Percentiles rank a stretch among this genome's conserved stretches.
Conservation (phyloP, 1,140 invertebrate genomes). For the Drosophila carrolli region DNA sequence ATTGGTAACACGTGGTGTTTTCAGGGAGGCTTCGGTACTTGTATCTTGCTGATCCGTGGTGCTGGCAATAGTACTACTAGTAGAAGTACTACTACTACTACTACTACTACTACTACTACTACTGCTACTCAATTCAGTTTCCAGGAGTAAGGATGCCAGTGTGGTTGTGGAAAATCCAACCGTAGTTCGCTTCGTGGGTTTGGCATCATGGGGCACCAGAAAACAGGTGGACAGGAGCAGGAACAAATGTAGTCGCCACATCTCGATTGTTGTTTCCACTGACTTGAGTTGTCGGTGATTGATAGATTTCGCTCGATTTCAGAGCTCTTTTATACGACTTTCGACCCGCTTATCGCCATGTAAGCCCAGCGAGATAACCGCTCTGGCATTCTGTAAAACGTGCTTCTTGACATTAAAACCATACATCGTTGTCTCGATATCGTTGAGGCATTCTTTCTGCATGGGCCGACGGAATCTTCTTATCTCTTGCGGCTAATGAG, state of each 20-base stretch:
- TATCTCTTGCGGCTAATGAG: conserved; percentile 14
- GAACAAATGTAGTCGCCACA: conserved; percentile 73
- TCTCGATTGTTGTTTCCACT: conserved; percentile 17
- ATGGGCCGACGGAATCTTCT: conserved; percentile 21
- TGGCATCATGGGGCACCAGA: conserved; percentile 63
- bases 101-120: not conserved
- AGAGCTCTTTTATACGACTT: conserved; percentile 34
- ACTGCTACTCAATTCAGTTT: not conserved
- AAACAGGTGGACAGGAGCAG: conserved; percentile 68
- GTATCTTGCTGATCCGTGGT: conserved; percentile 7
- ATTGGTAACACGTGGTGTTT: conserved; percentile 14
- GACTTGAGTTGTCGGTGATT: conserved; percentile 18
- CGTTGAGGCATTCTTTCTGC: conserved; percentile 38
- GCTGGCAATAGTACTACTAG: not conserved
- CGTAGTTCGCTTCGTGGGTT: conserved; percentile 35
- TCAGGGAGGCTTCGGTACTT: not conserved
- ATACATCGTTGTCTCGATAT: conserved; percentile 8
- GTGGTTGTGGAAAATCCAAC: conserved; percentile 12
- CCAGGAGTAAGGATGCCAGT: conserved; percentile 15
- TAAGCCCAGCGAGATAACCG: not conserved
- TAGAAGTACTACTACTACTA: not conserved
- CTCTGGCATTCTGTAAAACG: conserved; percentile 44
- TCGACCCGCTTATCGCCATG: conserved; percentile 13
- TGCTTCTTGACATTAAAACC: conserved; percentile 4
- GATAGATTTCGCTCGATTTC: conserved; percentile 19